Percentiles rank a stretch among this genome's conserved stretches.
Conservation (phyloP, 2,113 vertebrate species). For the Centropristis striata region DNA sequence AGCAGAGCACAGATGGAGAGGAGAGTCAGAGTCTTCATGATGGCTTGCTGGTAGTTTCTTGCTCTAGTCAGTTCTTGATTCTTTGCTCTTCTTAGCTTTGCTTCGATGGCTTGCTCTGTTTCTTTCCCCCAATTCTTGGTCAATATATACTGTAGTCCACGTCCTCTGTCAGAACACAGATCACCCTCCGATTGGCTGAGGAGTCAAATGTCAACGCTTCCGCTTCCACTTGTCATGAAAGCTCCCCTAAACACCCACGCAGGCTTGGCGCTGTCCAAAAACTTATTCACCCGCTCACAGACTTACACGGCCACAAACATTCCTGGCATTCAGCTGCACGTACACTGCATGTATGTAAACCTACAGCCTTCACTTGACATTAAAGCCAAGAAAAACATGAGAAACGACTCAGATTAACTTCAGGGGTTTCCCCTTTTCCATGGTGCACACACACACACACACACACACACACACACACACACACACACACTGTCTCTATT, state of each 20-base stretch:
- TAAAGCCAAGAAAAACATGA: background rate
- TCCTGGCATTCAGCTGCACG: conserved; percentile 35
- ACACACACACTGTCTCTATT: no score
- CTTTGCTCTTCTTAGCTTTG: conserved; percentile 35
- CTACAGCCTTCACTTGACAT: background rate
- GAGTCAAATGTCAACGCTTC: conserved; percentile 79
- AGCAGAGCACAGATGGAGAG: conserved; percentile 79
- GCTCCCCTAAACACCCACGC: conserved; percentile 76
- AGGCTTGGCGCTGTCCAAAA: conserved; percentile 63
- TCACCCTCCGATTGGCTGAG: conserved; percentile 80
- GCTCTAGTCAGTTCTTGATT: conserved; percentile 9
- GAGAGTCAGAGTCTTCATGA: conserved; percentile 85
- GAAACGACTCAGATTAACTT: background rate
- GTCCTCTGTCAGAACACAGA: conserved; percentile 56
- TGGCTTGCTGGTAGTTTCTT: conserved; percentile 44
- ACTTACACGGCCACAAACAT: conserved; percentile 59
- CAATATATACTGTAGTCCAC: conserved; percentile 81
- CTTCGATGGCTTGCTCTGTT: conserved; percentile 49
- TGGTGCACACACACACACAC: background rate
- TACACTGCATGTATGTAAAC: conserved; percentile 25
- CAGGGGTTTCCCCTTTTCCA: conserved; percentile 6
- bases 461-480: conserved; percentile 9
- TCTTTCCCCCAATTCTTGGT: conserved; percentile 42
- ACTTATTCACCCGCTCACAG: conserved; percentile 49
- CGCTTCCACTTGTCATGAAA: conserved; percentile 71